Percentiles rank a stretch among this genome's conserved stretches.
phyloP scores from a whole-genome alignment of 1,140 invertebrate genomes.

The Daktulosphaira vitifoliae region DNA sequence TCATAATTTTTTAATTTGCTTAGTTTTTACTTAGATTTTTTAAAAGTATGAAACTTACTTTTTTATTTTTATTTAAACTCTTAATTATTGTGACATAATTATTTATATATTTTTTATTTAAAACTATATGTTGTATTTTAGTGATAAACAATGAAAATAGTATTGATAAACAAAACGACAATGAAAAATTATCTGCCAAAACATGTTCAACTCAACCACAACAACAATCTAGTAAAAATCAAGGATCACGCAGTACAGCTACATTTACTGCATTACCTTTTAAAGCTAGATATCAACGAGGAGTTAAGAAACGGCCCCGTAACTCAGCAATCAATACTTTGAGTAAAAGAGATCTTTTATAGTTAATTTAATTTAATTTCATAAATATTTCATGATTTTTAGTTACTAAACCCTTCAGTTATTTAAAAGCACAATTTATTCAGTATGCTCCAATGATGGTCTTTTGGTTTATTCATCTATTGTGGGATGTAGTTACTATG shows the following conservation, averaged over 20 bases:
- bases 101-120: too few species aligned
- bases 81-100: too few species aligned
- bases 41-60: too few species aligned
- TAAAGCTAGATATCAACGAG: conserved; percentile 27
- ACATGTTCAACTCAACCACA: conserved; percentile 7
- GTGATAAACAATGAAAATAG: neutral
- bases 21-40: too few species aligned
- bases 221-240: conserved; percentile 25
- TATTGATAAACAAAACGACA: neutral
- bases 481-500: conserved; percentile 67
- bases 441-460: conserved; percentile 38
- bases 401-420: conserved; percentile 34
- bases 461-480: conserved; percentile 62
- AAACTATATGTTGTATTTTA: too few species aligned
- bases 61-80: too few species aligned
- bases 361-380: neutral
- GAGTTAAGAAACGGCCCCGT: conserved; percentile 14
- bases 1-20: too few species aligned
- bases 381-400: conserved; percentile 3
- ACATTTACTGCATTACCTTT: conserved; percentile 28
- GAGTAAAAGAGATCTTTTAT: neutral
- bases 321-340: conserved; percentile 10
- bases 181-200: conserved; percentile 5
- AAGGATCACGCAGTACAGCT: conserved; percentile 26
- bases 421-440: conserved; percentile 39